Evolutionary conservation across 2,113 vertebrate species (phyloP), one percentile per base, ranked within the genome.

Genomic region (Alethe diademata): DNA sequence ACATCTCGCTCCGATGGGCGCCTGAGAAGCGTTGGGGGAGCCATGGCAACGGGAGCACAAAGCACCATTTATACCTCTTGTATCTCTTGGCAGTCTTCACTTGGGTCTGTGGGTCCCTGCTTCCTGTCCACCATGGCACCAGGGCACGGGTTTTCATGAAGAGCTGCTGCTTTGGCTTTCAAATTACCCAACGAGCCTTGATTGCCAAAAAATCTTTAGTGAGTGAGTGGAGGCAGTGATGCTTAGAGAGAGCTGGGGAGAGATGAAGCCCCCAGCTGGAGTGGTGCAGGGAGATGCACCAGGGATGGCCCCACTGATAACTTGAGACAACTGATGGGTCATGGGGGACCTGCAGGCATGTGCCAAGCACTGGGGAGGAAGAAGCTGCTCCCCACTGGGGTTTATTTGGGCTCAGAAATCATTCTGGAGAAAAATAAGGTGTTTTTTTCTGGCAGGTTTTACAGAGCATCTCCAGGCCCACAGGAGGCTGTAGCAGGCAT

Each of bases 11-110:
- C 92, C 31, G 22, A 54, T 3, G 23, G 78, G 88, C 6, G 94
- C 97, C 96, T 35, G 96, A 92, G 96, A 94, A 97, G 97, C 86
- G 6, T 33, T 86, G 79, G 86, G 62, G 94, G 93, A 96, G 87
- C 97, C 98, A 97, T 98, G 95, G 97, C 97, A 98, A 98, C 97
- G 0, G 64, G 95, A 92, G 79, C 93, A 90, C 89, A 90, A 91
- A 36, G 45, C 35, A 20, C 57, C 85, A 83, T 78, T 80, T 81
- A 47, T 58, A 47, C 5, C 2, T 26, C 88, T 87, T 50, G 43
- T 51, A 71, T 90, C 93, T 92, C 90, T 5, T 69, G 88, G 82
- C 4, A 17, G 69, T 80, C 84, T 65, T n/a, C 36, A 14, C 88
- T 67, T 17, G 0, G 18, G 42, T 42, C 86, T 38, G 5, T 11